Evolutionary conservation across 2,888 invertebrate species (phyloP).

Genomic region (Trachelus stipa): DNA sequence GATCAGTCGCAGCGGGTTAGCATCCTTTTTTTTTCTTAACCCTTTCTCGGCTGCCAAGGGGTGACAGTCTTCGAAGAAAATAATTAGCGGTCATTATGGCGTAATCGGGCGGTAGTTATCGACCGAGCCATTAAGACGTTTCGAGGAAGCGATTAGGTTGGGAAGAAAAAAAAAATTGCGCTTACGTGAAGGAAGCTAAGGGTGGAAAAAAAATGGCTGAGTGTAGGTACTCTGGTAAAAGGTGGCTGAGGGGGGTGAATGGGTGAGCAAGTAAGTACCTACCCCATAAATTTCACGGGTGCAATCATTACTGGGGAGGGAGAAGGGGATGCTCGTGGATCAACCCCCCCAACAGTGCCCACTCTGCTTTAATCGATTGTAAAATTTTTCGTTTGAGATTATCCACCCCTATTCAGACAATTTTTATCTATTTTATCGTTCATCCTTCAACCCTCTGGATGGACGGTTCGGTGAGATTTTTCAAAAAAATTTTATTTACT

Average conservation of each 20-base stretch:
- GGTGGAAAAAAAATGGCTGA: slow-evolving; percentile 23
- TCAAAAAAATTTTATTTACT: no score
- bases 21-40: background rate
- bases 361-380: slow-evolving; percentile 35
- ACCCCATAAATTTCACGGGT: slow-evolving; percentile 23
- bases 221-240: slow-evolving; percentile 23
- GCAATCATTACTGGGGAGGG: slow-evolving; percentile 31
- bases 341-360: slow-evolving; percentile 11
- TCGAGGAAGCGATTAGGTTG: no score
- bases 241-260: background rate
- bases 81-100: no score
- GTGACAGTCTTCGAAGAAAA: background rate
- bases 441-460: no score
- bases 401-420: slow-evolving; percentile 15
- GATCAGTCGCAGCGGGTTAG: no score
- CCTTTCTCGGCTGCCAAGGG: slow-evolving; percentile 9
- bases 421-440: background rate
- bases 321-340: background rate
- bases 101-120: no score
- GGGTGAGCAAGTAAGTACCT: slow-evolving; percentile 15
- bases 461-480: no score
- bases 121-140: no score
- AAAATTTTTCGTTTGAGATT: slow-evolving; percentile 24
- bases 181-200: slow-evolving; percentile 18
- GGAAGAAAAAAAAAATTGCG: slow-evolving; percentile 20